phyloP scores from a whole-genome alignment of 2,888 invertebrate genomes.

The Cephus pygmeus region DNA sequence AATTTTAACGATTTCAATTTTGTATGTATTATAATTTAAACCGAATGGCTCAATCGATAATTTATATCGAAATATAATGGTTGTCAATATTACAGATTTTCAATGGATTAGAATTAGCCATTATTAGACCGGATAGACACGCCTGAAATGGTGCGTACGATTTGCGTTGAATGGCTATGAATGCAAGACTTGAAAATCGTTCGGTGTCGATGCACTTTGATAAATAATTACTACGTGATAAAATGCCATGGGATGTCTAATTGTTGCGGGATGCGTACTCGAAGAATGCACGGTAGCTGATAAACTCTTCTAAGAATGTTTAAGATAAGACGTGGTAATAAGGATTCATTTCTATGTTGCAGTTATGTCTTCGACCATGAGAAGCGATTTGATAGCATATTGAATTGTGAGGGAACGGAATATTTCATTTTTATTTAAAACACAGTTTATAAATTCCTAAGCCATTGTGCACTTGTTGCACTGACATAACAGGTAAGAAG shows the following conservation, averaged over 20 bases:
- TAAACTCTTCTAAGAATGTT: not conserved
- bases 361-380: not conserved
- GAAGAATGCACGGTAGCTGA: not conserved
- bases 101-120: not conserved
- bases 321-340: not conserved
- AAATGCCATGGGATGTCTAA: not conserved
- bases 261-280: not conserved
- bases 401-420: not conserved
- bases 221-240: not conserved
- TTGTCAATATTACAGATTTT: not conserved
- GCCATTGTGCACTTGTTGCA: not conserved
- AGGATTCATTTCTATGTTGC: not conserved
- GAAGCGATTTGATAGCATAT: not conserved
- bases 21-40: not conserved
- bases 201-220: not conserved
- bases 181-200: not conserved
- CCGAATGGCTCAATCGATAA: not conserved
- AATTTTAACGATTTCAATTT: not conserved
- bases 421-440: not conserved
- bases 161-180: not conserved
- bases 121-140: not conserved
- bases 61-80: not conserved
- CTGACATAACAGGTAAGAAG: not conserved
- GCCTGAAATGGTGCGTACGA: not conserved
- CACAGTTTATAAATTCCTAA: not conserved